Percentiles rank a stretch among this genome's conserved stretches.
phyloP scores from a whole-genome alignment of 2,888 invertebrate genomes.

The Eledona agricola region DNA sequence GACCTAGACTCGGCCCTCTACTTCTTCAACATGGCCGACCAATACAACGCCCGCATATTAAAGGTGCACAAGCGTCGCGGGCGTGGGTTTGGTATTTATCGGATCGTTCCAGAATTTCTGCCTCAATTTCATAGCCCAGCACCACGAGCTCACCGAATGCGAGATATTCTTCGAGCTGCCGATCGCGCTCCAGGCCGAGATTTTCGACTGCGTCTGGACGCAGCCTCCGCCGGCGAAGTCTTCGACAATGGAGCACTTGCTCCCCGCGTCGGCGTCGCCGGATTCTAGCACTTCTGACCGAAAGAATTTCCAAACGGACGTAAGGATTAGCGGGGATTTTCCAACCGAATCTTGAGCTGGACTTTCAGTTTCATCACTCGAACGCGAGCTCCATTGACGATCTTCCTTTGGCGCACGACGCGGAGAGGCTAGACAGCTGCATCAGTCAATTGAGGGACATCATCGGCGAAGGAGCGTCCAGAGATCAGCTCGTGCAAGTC shows the following conservation, averaged over 20 bases:
- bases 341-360: neutral
- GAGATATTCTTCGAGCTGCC: conserved; percentile 68
- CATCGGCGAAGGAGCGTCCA: conserved; percentile 64
- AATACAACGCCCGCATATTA: conserved; percentile 68
- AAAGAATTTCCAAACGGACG: conserved; percentile 18
- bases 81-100: conserved; percentile 3
- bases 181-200: conserved; percentile 67
- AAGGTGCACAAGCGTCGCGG: conserved; percentile 62
- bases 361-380: conserved; percentile 48
- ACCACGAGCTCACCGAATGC: conserved; percentile 65
- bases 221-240: conserved; percentile 45
- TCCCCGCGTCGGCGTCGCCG: conserved; percentile 41
- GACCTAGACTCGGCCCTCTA: conserved; percentile 72
- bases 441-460: conserved; percentile 65
- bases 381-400: conserved; percentile 49
- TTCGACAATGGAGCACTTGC: conserved; percentile 42
- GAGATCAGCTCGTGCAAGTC: conserved; percentile 64
- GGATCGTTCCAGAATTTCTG: conserved; percentile 62
- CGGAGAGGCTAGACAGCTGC: conserved; percentile 54
- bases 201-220: conserved; percentile 63
- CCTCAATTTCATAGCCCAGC: conserved; percentile 65
- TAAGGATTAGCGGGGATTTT: conserved; percentile 9
- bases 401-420: conserved; percentile 43
- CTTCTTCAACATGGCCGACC: conserved; percentile 72
- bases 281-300: conserved; percentile 42